A percentile compares a stretch with the other conserved stretches of the same genome.
These are phyloP conservation scores for Cossypha heuglini DNA, from an alignment of 2,797 vertebrate species.

Conservation along the genomic window DNA sequence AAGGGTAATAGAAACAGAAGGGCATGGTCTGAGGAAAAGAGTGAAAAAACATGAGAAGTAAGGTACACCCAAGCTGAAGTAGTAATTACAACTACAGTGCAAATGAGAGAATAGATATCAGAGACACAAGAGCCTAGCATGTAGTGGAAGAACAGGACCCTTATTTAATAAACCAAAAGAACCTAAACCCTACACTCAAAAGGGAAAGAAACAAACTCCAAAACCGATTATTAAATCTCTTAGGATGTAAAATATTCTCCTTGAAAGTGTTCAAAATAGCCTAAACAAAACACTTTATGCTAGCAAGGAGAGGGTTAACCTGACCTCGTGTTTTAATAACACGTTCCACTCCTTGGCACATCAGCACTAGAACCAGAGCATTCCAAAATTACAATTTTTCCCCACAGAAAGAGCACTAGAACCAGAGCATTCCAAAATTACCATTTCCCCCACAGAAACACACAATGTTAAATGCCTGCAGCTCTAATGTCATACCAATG, in stretches of 20 bases:
- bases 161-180: not conserved
- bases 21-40: not conserved
- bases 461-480: not conserved
- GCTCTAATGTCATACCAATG: not conserved
- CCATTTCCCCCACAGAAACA: not conserved
- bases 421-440: not conserved
- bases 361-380: not conserved
- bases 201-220: not conserved
- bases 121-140: not conserved
- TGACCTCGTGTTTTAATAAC: not conserved
- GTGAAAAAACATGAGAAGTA: not conserved
- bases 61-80: not conserved
- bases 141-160: not conserved
- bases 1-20: not conserved
- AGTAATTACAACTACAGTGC: not conserved
- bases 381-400: not conserved
- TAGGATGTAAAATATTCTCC: not conserved
- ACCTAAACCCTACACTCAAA: rapidly evolving
- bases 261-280: not conserved
- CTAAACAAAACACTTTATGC: not conserved
- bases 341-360: not conserved
- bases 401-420: not conserved
- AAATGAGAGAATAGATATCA: not conserved
- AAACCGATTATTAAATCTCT: not conserved
- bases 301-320: not conserved